Conservation (phyloP, 2,888 invertebrate genomes). For the Lepidochitona cinerea region DNA sequence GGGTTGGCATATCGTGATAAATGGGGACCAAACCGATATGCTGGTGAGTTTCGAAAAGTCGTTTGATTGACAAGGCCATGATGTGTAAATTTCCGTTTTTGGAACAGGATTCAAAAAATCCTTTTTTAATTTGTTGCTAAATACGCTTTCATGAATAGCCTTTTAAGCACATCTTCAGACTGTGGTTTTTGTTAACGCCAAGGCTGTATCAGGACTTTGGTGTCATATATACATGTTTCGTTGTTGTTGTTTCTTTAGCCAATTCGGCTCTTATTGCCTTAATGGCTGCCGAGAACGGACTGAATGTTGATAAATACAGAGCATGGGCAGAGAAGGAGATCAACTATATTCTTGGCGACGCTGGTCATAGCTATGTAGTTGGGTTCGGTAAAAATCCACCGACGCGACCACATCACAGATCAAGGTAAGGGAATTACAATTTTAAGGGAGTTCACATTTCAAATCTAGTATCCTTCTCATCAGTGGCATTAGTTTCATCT, state of each 20-base stretch:
- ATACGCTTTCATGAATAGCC: too few relatives aligned
- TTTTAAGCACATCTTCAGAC: too few relatives aligned
- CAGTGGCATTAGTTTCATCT: too few relatives aligned
- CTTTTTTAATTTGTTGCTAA: too few relatives aligned
- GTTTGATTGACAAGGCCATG: too few relatives aligned
- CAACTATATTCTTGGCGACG: constrained; percentile 62
- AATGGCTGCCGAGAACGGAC: constrained; percentile 55
- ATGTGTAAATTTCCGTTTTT: too few relatives aligned
- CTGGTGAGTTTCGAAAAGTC: too few relatives aligned
- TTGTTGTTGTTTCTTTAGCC: constrained; percentile 47
- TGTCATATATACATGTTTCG: too few relatives aligned
- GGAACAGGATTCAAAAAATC: too few relatives aligned
- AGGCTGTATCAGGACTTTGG: too few relatives aligned
- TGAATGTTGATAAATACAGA: constrained; percentile 41
- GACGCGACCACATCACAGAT: constrained; percentile 51
- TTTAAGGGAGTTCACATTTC: not conserved
- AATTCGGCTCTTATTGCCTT: constrained; percentile 50
- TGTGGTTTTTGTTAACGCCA: too few relatives aligned
- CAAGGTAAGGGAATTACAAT: constrained; percentile 33
- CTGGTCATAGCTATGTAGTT: constrained; percentile 53
- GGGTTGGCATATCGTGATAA: constrained; percentile 15
- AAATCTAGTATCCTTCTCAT: too few relatives aligned
- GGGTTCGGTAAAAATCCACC: constrained; percentile 56
- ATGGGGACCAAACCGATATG: constrained; percentile 23
- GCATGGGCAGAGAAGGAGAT: constrained; percentile 58